Evolutionary conservation across 1,140 invertebrate species (phyloP).

Genomic region (Rhopalosiphum maidis): DNA sequence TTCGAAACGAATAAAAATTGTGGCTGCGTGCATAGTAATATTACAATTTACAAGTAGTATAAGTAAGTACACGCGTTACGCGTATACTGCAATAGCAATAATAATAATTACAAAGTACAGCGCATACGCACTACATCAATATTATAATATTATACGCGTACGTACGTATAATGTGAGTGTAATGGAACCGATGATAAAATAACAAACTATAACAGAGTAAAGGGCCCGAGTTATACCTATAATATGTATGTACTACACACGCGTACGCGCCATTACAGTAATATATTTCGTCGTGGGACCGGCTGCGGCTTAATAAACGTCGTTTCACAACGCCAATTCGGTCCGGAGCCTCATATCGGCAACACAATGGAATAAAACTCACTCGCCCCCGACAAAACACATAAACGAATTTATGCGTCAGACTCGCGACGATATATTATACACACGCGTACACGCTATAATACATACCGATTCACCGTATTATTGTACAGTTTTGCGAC

Average conservation of each 20-base stretch:
- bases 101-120: not conserved
- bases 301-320: not conserved
- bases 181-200: not conserved
- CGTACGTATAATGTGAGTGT: not conserved
- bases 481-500: not conserved
- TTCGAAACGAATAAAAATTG: not conserved
- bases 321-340: not conserved
- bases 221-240: not conserved
- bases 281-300: not conserved
- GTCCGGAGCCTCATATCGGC: not conserved
- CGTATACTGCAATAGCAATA: not conserved
- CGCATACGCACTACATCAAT: not conserved
- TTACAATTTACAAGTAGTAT: not conserved
- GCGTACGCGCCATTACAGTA: not conserved
- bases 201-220: not conserved
- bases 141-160: not conserved
- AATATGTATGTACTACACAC: too few species aligned
- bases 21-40: not conserved
- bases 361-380: conserved; percentile 6
- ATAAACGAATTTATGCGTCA: not conserved
- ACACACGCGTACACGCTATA: not conserved
- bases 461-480: not conserved
- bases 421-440: not conserved
- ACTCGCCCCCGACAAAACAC: not conserved
- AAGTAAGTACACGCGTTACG: not conserved